phyloP scores from a whole-genome alignment of 2,797 vertebrate genomes.

The Ataeniobius toweri region DNA sequence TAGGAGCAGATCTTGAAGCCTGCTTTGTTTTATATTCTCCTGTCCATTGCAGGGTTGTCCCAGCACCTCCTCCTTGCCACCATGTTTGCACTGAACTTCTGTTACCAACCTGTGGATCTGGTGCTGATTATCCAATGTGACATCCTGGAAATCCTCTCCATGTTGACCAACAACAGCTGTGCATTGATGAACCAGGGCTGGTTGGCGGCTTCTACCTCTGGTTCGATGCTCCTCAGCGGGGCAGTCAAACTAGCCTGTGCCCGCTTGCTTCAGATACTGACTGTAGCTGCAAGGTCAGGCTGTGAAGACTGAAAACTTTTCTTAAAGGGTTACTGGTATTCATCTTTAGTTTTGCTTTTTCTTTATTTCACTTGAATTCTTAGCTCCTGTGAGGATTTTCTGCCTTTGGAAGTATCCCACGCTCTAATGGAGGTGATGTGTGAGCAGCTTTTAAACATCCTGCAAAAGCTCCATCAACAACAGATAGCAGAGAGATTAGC shows the following conservation, averaged over 20 bases:
- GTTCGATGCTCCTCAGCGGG: slow-evolving; percentile 73
- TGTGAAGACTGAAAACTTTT: neutral
- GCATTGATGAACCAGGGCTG: slow-evolving; percentile 82
- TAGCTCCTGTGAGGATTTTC: slow-evolving; percentile 80
- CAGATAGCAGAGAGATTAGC: slow-evolving; percentile 69
- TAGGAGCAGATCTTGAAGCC: neutral
- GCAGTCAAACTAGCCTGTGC: slow-evolving; percentile 80
- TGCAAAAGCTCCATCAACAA: slow-evolving; percentile 76
- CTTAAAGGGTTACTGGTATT: neutral
- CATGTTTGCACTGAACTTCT: slow-evolving; percentile 83
- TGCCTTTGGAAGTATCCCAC: slow-evolving; percentile 80
- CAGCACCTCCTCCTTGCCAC: slow-evolving; percentile 84
- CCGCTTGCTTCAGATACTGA: slow-evolving; percentile 83
- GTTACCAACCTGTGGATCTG: slow-evolving; percentile 82
- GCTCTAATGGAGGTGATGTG: slow-evolving; percentile 85
- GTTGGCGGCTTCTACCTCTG: slow-evolving; percentile 79
- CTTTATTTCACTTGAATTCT: slow-evolving; percentile 12
- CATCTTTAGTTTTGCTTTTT: neutral
- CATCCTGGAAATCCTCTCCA: slow-evolving; percentile 81
- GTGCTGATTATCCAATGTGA: slow-evolving; percentile 80
- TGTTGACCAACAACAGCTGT: slow-evolving; percentile 82
- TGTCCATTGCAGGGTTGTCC: slow-evolving; percentile 71
- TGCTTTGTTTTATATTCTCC: neutral
- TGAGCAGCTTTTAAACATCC: slow-evolving; percentile 80
- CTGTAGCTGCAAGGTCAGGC: slow-evolving; percentile 83